A percentile compares a stretch with the other conserved stretches of the same genome.
Conservation (phyloP, 2,113 vertebrate genomes). For the Gobius niger region DNA sequence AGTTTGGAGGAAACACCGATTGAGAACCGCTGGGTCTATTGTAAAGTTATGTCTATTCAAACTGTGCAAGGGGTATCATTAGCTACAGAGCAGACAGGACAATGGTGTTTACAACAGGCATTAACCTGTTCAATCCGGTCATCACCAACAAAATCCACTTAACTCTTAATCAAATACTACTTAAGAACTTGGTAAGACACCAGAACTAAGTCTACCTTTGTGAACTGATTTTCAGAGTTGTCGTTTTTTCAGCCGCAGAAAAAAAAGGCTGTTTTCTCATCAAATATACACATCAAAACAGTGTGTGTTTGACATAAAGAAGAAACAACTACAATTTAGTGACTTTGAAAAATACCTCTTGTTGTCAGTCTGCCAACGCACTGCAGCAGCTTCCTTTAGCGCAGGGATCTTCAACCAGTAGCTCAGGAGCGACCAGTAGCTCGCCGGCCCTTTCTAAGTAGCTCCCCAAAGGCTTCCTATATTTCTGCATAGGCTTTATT, state of each 20-base stretch:
- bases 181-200: background rate
- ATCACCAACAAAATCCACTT: background rate
- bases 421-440: too few relatives aligned
- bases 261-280: background rate
- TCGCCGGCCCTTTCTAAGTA: too few relatives aligned
- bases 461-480: too few relatives aligned
- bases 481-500: too few relatives aligned
- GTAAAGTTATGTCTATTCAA: background rate
- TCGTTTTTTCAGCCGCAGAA: background rate
- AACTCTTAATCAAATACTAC: background rate
- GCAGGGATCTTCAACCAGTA: too few relatives aligned
- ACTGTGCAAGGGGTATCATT: background rate
- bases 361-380: slow-evolving; percentile 22
- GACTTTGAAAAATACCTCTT: slow-evolving; percentile 32
- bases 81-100: background rate
- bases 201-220: background rate
- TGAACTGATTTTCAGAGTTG: background rate
- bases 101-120: background rate
- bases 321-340: slow-evolving; percentile 27
- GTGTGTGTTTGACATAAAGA: background rate
- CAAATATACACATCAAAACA: slow-evolving; percentile 9
- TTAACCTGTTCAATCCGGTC: background rate
- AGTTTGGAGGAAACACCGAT: too few relatives aligned
- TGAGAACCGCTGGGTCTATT: too few relatives aligned
- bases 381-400: background rate